Evolutionary conservation across 2,113 vertebrate species (phyloP), one percentile per base, ranked within the genome.

Genomic region (Eulacestoma nigropectus): DNA sequence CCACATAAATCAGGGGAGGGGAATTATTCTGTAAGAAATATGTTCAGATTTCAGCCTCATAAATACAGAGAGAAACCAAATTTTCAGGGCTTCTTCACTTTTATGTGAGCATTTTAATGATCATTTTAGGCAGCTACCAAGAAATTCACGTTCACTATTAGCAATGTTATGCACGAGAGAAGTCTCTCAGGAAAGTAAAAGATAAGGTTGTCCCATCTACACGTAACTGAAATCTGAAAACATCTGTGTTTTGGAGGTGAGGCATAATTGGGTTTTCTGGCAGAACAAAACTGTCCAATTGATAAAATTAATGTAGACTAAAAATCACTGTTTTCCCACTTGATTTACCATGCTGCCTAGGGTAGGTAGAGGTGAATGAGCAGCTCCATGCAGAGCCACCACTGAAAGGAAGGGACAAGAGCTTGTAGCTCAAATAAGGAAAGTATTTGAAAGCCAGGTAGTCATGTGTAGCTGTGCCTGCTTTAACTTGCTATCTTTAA

Each of bases 41-140:
- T 85, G 87, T 41, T 86, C 39, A 18, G 74, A 44, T 87, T 89
- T 87, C 59, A 86, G 42, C 69, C 88, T 95, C 94, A 93, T 95
- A 97, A 95, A 95, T 95, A 89, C 68, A 91, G 75, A 86, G 65
- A 84, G 72, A 94, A 94, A 90, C 76, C 80, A 97, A 95, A 96
- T 91, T 94, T 96, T 94, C 69, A 26, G 82, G 65, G 62, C 83
- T 97, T 90, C 93, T 97, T 96, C 90, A 93, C 78, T 94, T 96
- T 92, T 90, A 93, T 95, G 86, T 92, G 75, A 85, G 50, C 84
- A 90, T 90, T 97, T 94, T 89, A 94, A 93, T 75, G 76, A 90
- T 67, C 12, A 0, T 85, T 95, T 87, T 85, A 89, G 70, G 60
- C 92, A 91, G 65, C 89, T 56, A 85, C 78, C 52, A 78, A 80